Conservation (phyloP, 2,888 invertebrate genomes). For the Parochlus steinenii region DNA sequence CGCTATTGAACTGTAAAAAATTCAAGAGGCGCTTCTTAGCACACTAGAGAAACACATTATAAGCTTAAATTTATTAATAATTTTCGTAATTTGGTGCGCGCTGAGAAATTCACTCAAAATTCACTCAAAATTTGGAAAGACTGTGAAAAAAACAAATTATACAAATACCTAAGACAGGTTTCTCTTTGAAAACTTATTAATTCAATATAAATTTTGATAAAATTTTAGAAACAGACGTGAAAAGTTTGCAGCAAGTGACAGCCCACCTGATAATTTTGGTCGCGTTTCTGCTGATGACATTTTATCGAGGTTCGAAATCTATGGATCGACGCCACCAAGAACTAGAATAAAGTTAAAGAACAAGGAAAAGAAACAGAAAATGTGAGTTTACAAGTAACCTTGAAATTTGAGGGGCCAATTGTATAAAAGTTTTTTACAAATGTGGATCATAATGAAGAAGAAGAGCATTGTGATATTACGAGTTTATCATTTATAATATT, state of each 20-base stretch:
- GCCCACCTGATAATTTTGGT: slow-evolving; percentile 30
- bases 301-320: slow-evolving; percentile 40
- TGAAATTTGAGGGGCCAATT: not conserved
- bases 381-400: slow-evolving; percentile 20
- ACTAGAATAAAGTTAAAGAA: slow-evolving; percentile 51
- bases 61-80: too few species aligned
- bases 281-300: slow-evolving; percentile 34
- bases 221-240: not conserved
- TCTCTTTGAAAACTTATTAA: too few species aligned
- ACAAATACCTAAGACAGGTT: too few species aligned
- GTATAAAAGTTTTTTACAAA: slow-evolving; percentile 1
- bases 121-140: too few species aligned
- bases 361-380: slow-evolving; percentile 27
- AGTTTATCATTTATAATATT: too few species aligned
- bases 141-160: too few species aligned
- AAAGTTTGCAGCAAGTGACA: slow-evolving; percentile 21
- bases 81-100: too few species aligned
- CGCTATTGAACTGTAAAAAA: too few species aligned
- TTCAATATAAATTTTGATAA: not conserved
- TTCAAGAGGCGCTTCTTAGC: too few species aligned
- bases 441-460: not conserved
- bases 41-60: too few species aligned
- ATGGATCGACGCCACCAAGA: slow-evolving; percentile 63
- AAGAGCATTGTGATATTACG: not conserved
- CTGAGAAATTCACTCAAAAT: too few species aligned